phyloP scores from a whole-genome alignment of 1,140 invertebrate species.

The Fopius arisanus region DNA sequence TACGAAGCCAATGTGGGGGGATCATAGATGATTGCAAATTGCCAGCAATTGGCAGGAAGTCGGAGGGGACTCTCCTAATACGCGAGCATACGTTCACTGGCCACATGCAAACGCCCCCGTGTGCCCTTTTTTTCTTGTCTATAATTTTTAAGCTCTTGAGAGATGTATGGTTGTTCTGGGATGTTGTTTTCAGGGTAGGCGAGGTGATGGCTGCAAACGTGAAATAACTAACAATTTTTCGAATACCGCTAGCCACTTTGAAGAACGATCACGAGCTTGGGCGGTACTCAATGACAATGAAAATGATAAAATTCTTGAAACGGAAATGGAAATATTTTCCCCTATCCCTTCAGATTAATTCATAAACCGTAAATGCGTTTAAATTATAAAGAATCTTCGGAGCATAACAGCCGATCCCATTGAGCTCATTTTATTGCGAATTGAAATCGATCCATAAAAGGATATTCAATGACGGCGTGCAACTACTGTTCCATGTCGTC shows the following conservation, averaged over 20 bases:
- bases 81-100: constrained; percentile 27
- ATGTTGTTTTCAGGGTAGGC: background rate
- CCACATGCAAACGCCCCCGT: constrained; percentile 30
- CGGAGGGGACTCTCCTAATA: constrained; percentile 49
- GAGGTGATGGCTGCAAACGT: background rate
- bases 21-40: constrained; percentile 65
- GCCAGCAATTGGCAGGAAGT: constrained; percentile 65
- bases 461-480: background rate
- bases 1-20: constrained; percentile 43
- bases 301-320: background rate
- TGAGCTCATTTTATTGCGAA: background rate
- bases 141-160: background rate
- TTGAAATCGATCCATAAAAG: constrained; percentile 9
- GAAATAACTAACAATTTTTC: background rate
- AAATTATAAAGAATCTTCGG: background rate
- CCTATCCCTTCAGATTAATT: too few species aligned
- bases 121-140: background rate
- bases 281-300: background rate
- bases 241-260: background rate
- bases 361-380: background rate
- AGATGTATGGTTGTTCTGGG: background rate
- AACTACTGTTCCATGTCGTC: constrained; percentile 5
- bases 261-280: background rate
- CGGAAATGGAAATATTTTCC: too few species aligned
- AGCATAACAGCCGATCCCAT: background rate